Percentiles rank a stretch among this genome's conserved stretches.
Evolutionary conservation across 2,113 vertebrate species (phyloP).

Genomic region (Podilymbus podiceps): DNA sequence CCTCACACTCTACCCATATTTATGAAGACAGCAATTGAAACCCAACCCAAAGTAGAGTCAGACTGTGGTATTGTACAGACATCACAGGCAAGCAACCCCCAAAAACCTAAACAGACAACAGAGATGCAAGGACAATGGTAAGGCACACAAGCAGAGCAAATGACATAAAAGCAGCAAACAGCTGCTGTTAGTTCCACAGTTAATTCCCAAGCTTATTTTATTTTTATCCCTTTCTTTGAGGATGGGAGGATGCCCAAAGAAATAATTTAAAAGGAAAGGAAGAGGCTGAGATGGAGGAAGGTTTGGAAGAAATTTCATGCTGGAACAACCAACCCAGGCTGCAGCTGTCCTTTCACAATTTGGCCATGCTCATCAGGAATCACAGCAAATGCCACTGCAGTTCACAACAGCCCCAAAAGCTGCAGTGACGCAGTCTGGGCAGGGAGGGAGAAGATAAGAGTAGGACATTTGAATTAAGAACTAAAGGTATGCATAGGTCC

Average conservation of each 20-base stretch:
- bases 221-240: background rate
- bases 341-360: background rate
- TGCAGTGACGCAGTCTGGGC: background rate
- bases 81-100: background rate
- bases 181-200: background rate
- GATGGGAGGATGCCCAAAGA: background rate
- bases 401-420: background rate
- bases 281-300: background rate
- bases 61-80: background rate
- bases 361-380: background rate
- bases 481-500: background rate
- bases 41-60: background rate
- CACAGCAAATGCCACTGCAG: background rate
- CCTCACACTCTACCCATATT: background rate
- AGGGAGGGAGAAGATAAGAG: background rate
- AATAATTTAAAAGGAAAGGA: background rate
- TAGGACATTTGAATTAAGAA: background rate
- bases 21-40: background rate
- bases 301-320: background rate
- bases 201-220: background rate
- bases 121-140: background rate
- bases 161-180: background rate
- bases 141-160: background rate
- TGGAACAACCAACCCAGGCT: background rate
- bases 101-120: background rate